Evolutionary conservation across 2,888 invertebrate genomes (phyloP).

Genomic region (Caenorhabditis afra): DNA sequence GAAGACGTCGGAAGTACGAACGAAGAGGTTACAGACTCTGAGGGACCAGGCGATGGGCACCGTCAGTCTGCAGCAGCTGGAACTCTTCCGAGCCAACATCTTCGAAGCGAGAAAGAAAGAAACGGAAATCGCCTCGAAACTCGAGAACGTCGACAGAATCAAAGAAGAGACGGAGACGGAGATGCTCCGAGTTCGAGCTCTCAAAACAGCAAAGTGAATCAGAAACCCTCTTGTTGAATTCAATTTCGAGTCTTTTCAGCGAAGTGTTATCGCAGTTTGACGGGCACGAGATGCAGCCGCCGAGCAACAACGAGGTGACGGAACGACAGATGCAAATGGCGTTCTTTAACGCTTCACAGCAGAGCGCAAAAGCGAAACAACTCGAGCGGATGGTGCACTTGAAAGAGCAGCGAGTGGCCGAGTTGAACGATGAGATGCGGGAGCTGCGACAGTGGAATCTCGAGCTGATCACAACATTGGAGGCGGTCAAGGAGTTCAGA

Average conservation of each 20-base stretch:
- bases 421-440: slow-evolving; percentile 61
- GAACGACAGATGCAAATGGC: slow-evolving; percentile 52
- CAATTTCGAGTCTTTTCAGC: slow-evolving; percentile 20
- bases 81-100: slow-evolving; percentile 40
- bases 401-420: slow-evolving; percentile 56
- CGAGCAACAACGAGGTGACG: slow-evolving; percentile 40
- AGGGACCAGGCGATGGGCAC: slow-evolving; percentile 53
- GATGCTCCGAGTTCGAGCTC: slow-evolving; percentile 28
- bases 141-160: slow-evolving; percentile 23
- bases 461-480: slow-evolving; percentile 55
- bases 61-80: slow-evolving; percentile 55
- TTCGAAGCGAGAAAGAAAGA: slow-evolving; percentile 41
- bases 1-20: neutral
- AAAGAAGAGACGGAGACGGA: slow-evolving; percentile 37
- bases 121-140: slow-evolving; percentile 7
- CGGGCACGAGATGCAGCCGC: slow-evolving; percentile 23
- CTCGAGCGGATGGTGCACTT: slow-evolving; percentile 56
- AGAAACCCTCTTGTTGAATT: neutral
- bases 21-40: slow-evolving; percentile 19
- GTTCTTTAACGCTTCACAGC: slow-evolving; percentile 45
- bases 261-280: slow-evolving; percentile 35
- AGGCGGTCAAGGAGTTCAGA: slow-evolving; percentile 52
- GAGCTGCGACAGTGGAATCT: slow-evolving; percentile 66
- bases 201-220: slow-evolving; percentile 27
- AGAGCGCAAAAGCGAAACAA: slow-evolving; percentile 48